Base-by-base conservation (phyloP, 2,113 vertebrate genomes). In the Aptenodytes forsteri region DNA sequence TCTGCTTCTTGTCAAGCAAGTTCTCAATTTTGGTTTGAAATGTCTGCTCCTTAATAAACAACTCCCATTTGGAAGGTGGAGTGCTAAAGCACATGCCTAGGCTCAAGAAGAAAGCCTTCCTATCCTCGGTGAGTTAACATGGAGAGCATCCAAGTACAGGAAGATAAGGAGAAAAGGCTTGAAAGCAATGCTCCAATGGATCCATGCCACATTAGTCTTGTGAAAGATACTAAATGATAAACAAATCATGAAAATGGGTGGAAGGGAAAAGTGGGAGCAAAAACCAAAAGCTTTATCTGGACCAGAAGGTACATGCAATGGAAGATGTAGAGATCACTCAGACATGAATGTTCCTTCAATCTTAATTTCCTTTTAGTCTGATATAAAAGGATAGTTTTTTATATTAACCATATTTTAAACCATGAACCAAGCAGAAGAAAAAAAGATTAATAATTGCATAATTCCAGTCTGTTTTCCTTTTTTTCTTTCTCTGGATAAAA, bases 1-100 rank as follows among this genome's bases (percentile, higher is more conserved):
- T 90, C 83, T 87, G 40, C 52, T 92, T 84, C 91, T 95, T 92
- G 72, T 89, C 90, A 93, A 92, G 83, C 34, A 87, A 90, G 32
- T 71, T 87, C 73, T 81, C 5, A 5, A 7, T 34, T 93, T 95
- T 89, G 69, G 13, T 67, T 92, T 89, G 75, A 89, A 93, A 71
- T 50, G 47, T 71, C 34, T 73, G 14, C 59, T 89, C 23, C n/a
- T 59, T 75, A 78, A 47, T 80, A 90, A 91, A 83, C n/a, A 77
- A 27, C 40, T 92, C 65, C 49, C 17, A 50, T 42, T 94, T 86
- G 27, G 49, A 82, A 95, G 50, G 40, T 81, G 32, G 26, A 93
- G 11, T 78, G 59, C 36, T 87, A 49, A 84, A 87, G 55, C 27
- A 50, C 16, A 95, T 79, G 38, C 18, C 44, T 75, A 77, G 25